A percentile compares a stretch with the other conserved stretches of the same genome.
phyloP scores from a whole-genome alignment of 2,888 invertebrate species.

The Drosophila quinaria region DNA sequence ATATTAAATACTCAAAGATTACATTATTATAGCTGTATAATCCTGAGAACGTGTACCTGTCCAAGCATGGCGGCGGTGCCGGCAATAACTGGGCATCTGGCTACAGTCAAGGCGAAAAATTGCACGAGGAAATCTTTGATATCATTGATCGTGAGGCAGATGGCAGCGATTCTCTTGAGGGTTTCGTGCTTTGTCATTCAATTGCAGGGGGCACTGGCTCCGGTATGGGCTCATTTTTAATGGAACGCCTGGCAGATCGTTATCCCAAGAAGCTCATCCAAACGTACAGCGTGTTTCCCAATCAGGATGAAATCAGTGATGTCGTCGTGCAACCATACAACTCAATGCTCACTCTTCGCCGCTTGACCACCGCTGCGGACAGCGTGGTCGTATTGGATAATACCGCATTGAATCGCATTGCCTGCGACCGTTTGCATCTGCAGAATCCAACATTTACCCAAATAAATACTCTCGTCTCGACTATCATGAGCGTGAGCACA shows the following conservation, averaged over 20 bases:
- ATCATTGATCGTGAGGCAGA: constrained; percentile 99
- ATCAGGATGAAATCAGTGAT: constrained; percentile 98
- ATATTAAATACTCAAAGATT: neutral
- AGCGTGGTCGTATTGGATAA: constrained; percentile 99
- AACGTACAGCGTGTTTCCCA: constrained; percentile 99
- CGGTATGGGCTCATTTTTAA: constrained; percentile 98
- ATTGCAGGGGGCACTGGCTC: constrained; percentile 99
- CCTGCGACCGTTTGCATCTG: constrained; percentile 97
- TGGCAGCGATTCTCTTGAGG: constrained; percentile 99
- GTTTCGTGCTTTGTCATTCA: constrained; percentile 99
- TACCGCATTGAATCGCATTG: constrained; percentile 97
- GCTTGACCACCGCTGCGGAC: constrained; percentile 97
- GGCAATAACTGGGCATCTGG: constrained; percentile 99
- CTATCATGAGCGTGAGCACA: constrained; percentile 99
- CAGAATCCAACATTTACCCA: constrained; percentile 98
- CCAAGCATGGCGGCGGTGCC: constrained; percentile 99
- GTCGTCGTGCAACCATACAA: constrained; percentile 99
- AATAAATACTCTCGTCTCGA: constrained; percentile 98
- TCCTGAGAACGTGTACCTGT: constrained; percentile 98
- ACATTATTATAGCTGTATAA: constrained; percentile 91
- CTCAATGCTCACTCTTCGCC: constrained; percentile 96
- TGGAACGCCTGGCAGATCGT: constrained; percentile 95
- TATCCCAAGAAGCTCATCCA: constrained; percentile 99
- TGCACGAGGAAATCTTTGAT: constrained; percentile 98
- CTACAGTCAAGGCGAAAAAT: constrained; percentile 95